phyloP scores from a whole-genome alignment of 2,113 vertebrate species.

The Phrynocephalus versicolor region DNA sequence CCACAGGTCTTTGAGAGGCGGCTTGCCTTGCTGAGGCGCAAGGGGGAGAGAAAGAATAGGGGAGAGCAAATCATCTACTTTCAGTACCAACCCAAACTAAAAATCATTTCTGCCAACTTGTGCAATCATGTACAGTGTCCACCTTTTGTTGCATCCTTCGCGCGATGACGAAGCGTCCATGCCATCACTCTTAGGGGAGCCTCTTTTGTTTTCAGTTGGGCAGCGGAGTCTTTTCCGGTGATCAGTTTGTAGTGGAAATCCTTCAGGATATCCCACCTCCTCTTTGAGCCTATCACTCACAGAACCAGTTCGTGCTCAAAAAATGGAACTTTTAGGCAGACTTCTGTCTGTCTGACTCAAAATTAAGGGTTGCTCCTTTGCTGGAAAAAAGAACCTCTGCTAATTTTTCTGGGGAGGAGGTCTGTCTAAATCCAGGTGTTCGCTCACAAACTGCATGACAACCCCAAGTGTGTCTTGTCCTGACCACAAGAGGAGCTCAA shows the following conservation, averaged over 20 bases:
- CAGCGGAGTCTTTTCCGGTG: too few species aligned
- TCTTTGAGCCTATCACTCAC: too few species aligned
- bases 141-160: too few species aligned
- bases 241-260: too few species aligned
- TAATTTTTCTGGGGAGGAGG: not conserved
- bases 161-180: too few species aligned
- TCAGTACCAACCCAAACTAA: not conserved
- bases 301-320: too few species aligned
- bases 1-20: not conserved
- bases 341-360: too few species aligned
- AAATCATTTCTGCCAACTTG: not conserved
- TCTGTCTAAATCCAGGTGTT: not conserved
- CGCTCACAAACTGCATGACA: not conserved
- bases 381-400: not conserved
- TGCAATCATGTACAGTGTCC: too few species aligned
- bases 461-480: not conserved
- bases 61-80: not conserved
- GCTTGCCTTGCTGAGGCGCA: not conserved
- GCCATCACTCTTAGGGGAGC: too few species aligned
- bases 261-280: not conserved
- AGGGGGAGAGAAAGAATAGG: not conserved
- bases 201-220: too few species aligned
- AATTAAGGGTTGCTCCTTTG: too few species aligned
- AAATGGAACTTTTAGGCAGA: too few species aligned
- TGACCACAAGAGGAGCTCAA: not conserved